Evolutionary conservation across 2,888 invertebrate species (phyloP).

Genomic region (Agrotis puta): DNA sequence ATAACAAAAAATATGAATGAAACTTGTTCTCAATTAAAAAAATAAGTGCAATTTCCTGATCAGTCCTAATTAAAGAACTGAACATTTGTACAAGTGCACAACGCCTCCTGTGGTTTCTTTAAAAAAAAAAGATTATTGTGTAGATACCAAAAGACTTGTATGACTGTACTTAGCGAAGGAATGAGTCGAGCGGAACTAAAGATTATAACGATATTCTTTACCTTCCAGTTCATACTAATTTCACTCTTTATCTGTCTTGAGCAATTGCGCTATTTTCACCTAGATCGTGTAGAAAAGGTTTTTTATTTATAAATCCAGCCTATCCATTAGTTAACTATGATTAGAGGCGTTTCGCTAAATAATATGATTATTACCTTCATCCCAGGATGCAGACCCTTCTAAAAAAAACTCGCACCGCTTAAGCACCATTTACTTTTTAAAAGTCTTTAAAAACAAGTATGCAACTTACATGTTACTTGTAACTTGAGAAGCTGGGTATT

Average conservation of each 20-base stretch:
- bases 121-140: too few relatives aligned
- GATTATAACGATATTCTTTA: neutral
- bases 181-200: neutral
- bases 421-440: constrained; percentile 23
- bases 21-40: too few relatives aligned
- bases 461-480: constrained; percentile 18
- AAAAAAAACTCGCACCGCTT: constrained; percentile 29
- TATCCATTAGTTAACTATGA: constrained; percentile 13
- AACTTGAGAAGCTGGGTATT: constrained; percentile 26
- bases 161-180: neutral
- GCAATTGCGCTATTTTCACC: neutral
- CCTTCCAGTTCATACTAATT: neutral
- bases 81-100: too few relatives aligned
- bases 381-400: constrained; percentile 9
- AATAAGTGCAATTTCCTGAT: too few relatives aligned
- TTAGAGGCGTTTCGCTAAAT: constrained; percentile 22
- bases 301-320: constrained; percentile 1
- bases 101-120: too few relatives aligned
- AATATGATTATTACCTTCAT: constrained; percentile 17
- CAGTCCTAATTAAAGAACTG: too few relatives aligned
- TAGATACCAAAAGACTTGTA: neutral
- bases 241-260: neutral
- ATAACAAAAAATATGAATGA: too few relatives aligned
- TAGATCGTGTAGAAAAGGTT: constrained; percentile 3
- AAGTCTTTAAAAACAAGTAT: constrained; percentile 28